Conservation (phyloP, 92 coral and sea anemone species). For the Pocillopora meandrina region DNA sequence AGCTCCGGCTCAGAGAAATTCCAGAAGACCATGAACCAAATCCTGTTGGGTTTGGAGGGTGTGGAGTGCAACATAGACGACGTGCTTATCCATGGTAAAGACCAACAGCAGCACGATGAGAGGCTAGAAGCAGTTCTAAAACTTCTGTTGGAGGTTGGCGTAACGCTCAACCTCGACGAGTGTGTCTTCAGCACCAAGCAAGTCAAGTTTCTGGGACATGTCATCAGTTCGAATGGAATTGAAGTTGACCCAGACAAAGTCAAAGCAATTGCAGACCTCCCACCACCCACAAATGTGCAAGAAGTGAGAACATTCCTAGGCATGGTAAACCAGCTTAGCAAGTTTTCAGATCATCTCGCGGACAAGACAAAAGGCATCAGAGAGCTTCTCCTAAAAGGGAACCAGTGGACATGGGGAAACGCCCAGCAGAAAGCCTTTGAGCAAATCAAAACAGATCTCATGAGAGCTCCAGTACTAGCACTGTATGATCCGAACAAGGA, state of each 20-base stretch:
- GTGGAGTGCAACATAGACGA: slow-evolving; percentile 66
- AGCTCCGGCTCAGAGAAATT: slow-evolving; percentile 60
- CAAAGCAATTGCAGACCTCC: slow-evolving; percentile 32
- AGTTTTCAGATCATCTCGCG: slow-evolving; percentile 45
- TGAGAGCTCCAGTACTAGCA: not conserved
- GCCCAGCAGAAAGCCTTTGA: not conserved
- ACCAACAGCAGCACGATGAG: slow-evolving; percentile 20
- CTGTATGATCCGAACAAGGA: not conserved
- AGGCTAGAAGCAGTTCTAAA: slow-evolving; percentile 47
- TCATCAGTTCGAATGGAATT: slow-evolving; percentile 7
- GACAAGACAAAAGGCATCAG: slow-evolving; percentile 41
- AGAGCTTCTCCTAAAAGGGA: slow-evolving; percentile 35
- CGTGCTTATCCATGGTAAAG: slow-evolving; percentile 45
- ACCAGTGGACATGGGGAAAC: slow-evolving; percentile 32
- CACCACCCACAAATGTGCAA: not conserved
- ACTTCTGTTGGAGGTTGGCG: slow-evolving; percentile 41
- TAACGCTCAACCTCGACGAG: slow-evolving; percentile 45
- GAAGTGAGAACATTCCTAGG: not conserved
- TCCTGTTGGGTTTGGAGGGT: slow-evolving; percentile 53
- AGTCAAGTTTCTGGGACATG: slow-evolving; percentile 34
- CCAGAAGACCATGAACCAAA: slow-evolving; percentile 59
- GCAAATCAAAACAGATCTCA: not conserved
- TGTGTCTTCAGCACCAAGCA: slow-evolving; percentile 40
- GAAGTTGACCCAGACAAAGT: slow-evolving; percentile 1
- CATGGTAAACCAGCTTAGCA: slow-evolving; percentile 43